Base-by-base conservation (phyloP, 2,113 vertebrate species). In the Hemiprocne comata region DNA sequence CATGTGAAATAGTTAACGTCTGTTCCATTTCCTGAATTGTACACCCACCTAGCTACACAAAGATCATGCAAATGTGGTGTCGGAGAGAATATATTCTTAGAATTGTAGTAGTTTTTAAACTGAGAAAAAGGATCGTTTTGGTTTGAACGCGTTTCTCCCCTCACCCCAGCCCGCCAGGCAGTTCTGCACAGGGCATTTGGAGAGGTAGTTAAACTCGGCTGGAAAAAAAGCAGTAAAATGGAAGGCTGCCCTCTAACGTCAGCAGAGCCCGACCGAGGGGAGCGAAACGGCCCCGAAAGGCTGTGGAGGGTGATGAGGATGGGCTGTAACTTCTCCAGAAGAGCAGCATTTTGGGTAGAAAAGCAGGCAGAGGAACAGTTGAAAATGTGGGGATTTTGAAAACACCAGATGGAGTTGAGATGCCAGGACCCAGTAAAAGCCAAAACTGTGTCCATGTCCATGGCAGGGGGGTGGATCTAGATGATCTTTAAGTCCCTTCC, bases 211-310 rank as follows among this genome's bases (percentile, higher is more conserved):
- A 53, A 90, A 95, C 88, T 5, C 9, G 0, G 1, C 34, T 20
- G 4, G 20, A 24, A 17, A 77, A 58, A 55, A 55, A 24, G 60
- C 64, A 86, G 36, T 13, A 24, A 79, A 90, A 96, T 40, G 83
- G 93, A 93, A 95, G 67, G 65, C 7, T 96, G 88, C 74, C 88
- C 90, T 92, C 90, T 92, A 96, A 95, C 3, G 87, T 72, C 92
- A 69, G 2, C 54, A 55, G 12, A 91, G 25, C 44, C 84, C 10
- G 13, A 31, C 3, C 9, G 28, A 89, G 8, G 28, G 44, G 33
- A 1, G 55, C 12, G 69, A 29, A 28, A 44, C 51, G 18, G 67
- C 40, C 38, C 38, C 2, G 0, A 64, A 33, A 57, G 71, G 70
- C 18, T 55, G 2, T 5, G 66, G 17, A 62, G 31, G 29, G 20